Conservation (phyloP, 2,888 invertebrate species). For the Drosophila picticornis region DNA sequence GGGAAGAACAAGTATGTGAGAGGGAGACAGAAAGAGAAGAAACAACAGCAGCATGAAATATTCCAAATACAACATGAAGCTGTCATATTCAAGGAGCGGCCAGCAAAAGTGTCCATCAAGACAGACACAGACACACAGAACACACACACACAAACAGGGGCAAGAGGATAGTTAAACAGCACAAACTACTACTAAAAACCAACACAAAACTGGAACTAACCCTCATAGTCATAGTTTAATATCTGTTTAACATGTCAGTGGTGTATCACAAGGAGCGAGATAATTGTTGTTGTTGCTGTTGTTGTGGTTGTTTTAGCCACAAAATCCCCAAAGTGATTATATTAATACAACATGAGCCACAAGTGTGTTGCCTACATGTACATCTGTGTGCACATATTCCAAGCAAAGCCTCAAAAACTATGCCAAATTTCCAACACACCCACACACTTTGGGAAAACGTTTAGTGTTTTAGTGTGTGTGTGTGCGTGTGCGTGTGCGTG, state of each 20-base stretch:
- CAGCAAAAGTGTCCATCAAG: conserved; percentile 34
- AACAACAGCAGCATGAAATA: conserved; percentile 42
- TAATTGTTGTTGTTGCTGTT: conserved; percentile 24
- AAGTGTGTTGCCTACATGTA: conserved; percentile 66
- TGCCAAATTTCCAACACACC: conserved; percentile 49
- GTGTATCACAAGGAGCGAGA: conserved; percentile 32
- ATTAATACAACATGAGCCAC: conserved; percentile 80
- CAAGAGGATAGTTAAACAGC: neutral
- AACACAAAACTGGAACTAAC: conserved; percentile 38
- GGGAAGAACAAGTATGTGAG: neutral
- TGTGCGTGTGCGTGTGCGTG: conserved; percentile 4
- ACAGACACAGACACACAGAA: neutral
- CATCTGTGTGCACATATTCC: conserved; percentile 36
- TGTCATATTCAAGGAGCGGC: conserved; percentile 67
- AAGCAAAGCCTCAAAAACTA: conserved; percentile 59
- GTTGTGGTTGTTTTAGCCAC: conserved; percentile 43
- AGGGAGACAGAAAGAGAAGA: neutral
- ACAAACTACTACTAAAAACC: conserved; percentile 34
- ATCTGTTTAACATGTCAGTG: conserved; percentile 76
- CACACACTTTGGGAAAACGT: conserved; percentile 21
- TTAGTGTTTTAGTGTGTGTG: conserved; percentile 13
- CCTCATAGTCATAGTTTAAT: conserved; percentile 74
- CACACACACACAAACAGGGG: conserved; percentile 2
- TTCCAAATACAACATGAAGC: conserved; percentile 62
- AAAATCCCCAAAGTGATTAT: conserved; percentile 81